Evolutionary conservation across 2,113 vertebrate genomes (phyloP).

Genomic region (Peucedramus taeniatus): DNA sequence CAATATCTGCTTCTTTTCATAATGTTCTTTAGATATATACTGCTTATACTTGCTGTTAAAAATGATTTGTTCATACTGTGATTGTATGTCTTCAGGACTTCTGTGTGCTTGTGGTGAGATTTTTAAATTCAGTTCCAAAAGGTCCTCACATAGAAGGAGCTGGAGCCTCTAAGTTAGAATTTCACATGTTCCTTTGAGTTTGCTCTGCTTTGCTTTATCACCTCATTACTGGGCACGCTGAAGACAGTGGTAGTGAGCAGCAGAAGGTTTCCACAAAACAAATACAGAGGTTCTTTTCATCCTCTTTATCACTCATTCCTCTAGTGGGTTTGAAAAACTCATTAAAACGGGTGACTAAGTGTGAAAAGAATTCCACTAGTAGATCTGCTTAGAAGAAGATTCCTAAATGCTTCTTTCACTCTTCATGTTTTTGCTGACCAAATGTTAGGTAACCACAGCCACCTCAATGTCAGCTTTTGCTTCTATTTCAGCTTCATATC

Average conservation of each 20-base stretch:
- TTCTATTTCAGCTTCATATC: background rate
- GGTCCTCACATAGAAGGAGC: background rate
- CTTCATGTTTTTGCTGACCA: background rate
- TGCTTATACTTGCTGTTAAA: background rate
- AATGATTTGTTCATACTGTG: background rate
- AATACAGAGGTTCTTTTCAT: background rate
- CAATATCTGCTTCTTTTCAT: background rate
- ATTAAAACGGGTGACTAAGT: background rate
- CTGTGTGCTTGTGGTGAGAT: background rate
- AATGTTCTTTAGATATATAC: background rate
- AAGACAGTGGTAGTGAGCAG: background rate
- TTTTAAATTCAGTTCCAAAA: background rate
- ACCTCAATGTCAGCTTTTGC: background rate
- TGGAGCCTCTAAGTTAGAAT: background rate
- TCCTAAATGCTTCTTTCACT: background rate
- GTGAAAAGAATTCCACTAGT: background rate
- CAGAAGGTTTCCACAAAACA: background rate
- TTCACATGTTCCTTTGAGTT: background rate
- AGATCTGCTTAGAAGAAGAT: background rate
- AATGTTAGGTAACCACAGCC: background rate
- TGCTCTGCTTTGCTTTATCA: background rate
- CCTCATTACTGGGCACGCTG: background rate
- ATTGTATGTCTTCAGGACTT: background rate
- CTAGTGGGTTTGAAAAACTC: background rate
- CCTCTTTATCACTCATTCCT: background rate